Conservation (phyloP, 2,797 vertebrate species). For the Ctenopoma kingsleyae region DNA sequence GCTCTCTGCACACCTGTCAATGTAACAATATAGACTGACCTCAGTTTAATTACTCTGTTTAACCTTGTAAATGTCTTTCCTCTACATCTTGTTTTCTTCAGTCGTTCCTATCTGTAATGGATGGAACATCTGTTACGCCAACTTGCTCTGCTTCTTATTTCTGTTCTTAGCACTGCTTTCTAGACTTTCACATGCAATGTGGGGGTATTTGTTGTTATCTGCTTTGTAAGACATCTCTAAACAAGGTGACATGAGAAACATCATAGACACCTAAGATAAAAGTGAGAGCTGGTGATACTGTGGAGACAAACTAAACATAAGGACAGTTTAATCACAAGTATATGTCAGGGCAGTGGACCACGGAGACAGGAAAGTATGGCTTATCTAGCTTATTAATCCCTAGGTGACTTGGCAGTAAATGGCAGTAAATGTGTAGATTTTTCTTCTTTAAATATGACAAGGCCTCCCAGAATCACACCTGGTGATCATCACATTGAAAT, state of each 20-base stretch:
- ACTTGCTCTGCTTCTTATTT: constrained; percentile 16
- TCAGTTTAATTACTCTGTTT: neutral
- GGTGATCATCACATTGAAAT: neutral
- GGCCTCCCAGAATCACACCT: neutral
- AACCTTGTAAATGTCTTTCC: neutral
- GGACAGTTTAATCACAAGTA: neutral
- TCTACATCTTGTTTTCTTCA: constrained; percentile 1
- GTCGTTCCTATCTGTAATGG: constrained; percentile 10
- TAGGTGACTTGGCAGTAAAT: constrained; percentile 10
- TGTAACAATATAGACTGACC: neutral
- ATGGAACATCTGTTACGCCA: constrained; percentile 4
- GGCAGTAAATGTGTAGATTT: constrained; percentile 1
- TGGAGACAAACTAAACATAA: constrained; percentile 1
- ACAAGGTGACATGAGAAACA: constrained; percentile 2
- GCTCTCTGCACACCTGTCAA: neutral
- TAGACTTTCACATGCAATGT: neutral
- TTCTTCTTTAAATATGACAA: neutral
- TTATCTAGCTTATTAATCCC: constrained; percentile 30
- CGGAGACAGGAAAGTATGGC: constrained; percentile 17
- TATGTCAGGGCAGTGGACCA: constrained; percentile 13
- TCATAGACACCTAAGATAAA: neutral
- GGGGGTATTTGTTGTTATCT: neutral
- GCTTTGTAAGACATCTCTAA: constrained; percentile 1
- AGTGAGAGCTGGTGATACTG: neutral
- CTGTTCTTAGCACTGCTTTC: neutral